Evolutionary conservation across 1,140 invertebrate genomes (phyloP).

Genomic region (Mycetomoellerius zeteki): DNA sequence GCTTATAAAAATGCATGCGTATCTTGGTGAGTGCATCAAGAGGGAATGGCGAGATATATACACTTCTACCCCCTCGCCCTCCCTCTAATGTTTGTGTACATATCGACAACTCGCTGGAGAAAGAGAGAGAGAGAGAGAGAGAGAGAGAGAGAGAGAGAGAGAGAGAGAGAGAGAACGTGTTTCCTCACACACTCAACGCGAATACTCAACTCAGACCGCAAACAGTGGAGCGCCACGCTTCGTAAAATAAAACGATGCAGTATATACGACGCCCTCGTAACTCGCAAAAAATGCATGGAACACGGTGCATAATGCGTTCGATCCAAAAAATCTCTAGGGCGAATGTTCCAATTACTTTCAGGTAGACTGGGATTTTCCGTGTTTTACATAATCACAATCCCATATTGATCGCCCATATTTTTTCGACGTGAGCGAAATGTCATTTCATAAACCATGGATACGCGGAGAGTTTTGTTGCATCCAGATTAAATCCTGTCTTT

Average conservation of each 20-base stretch:
- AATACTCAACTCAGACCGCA: slow-evolving; percentile 47
- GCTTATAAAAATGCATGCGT: slow-evolving; percentile 57
- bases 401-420: slow-evolving; percentile 16
- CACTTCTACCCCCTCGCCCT: background rate
- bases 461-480: background rate
- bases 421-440: background rate
- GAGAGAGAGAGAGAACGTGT: slow-evolving; percentile 15
- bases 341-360: slow-evolving; percentile 49
- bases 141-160: no score
- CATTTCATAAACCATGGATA: slow-evolving; percentile 18
- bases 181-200: slow-evolving; percentile 36
- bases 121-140: no score
- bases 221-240: slow-evolving; percentile 24
- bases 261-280: slow-evolving; percentile 27
- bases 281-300: slow-evolving; percentile 44
- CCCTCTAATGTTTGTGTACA: background rate
- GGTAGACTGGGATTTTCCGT: slow-evolving; percentile 12
- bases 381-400: slow-evolving; percentile 46
- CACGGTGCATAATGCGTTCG: slow-evolving; percentile 47
- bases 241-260: slow-evolving; percentile 49
- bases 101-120: slow-evolving; percentile 61
- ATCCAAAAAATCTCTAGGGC: slow-evolving; percentile 50
- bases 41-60: slow-evolving; percentile 48
- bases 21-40: slow-evolving; percentile 35
- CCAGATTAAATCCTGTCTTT: slow-evolving; percentile 20